Evolutionary conservation across 2,113 vertebrate genomes (phyloP).

Genomic region (Pangasianodon gigas): DNA sequence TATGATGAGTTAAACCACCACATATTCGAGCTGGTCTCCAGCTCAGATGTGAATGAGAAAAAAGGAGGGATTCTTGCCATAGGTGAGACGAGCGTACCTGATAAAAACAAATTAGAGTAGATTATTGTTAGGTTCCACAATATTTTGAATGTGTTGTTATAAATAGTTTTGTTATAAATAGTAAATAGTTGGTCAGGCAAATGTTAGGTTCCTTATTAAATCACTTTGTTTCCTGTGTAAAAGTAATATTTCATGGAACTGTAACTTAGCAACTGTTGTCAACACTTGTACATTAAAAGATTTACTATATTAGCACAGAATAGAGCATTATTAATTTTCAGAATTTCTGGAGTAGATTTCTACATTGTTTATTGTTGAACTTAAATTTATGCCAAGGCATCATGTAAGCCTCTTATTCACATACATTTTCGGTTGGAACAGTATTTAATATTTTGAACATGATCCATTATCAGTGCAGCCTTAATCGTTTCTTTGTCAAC

Average conservation of each 20-base stretch:
- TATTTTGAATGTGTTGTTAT: background rate
- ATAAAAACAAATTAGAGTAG: background rate
- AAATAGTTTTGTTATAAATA: background rate
- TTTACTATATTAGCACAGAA: background rate
- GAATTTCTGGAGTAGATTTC: background rate
- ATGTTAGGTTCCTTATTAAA: background rate
- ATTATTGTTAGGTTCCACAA: background rate
- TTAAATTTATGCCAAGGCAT: background rate
- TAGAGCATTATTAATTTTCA: background rate
- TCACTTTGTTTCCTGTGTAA: background rate
- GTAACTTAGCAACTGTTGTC: background rate
- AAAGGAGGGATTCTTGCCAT: slow-evolving; percentile 98
- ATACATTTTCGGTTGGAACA: background rate
- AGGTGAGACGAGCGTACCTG: slow-evolving; percentile 71
- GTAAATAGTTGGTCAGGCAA: background rate
- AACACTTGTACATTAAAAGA: background rate
- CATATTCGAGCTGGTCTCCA: slow-evolving; percentile 98
- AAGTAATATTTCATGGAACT: background rate
- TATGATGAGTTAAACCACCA: slow-evolving; percentile 98
- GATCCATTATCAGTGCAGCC: background rate
- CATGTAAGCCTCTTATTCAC: background rate
- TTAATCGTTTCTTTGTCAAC: background rate
- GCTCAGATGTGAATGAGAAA: slow-evolving; percentile 96
- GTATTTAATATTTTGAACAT: background rate
- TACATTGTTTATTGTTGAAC: background rate